Conservation (phyloP, 2,113 vertebrate genomes). For the Agapornis roseicollis region DNA sequence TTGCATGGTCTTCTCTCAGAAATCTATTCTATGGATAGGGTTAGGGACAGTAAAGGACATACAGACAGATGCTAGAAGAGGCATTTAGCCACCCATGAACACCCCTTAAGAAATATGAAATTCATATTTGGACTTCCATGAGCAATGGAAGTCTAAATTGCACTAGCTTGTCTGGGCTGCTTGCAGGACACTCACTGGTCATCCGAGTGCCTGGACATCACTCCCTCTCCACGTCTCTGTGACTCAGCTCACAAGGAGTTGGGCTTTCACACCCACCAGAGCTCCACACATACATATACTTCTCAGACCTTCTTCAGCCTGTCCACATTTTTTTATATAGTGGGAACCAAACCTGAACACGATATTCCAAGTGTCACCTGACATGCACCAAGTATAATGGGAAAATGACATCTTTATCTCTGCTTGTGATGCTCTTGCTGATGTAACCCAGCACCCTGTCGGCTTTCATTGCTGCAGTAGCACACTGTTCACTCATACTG, state of each 20-base stretch:
- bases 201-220: background rate
- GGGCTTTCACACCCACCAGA: background rate
- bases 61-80: background rate
- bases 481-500: background rate
- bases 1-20: background rate
- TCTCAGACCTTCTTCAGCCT: background rate
- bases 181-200: background rate
- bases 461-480: background rate
- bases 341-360: background rate
- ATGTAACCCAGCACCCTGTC: background rate
- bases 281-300: background rate
- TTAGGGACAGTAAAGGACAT: background rate
- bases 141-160: background rate
- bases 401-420: background rate
- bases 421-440: background rate
- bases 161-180: background rate
- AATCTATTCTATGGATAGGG: background rate
- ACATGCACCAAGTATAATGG: background rate
- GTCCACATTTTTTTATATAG: background rate
- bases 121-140: background rate
- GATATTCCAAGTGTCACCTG: background rate
- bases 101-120: background rate
- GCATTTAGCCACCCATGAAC: background rate
- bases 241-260: background rate
- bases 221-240: accelerated